A percentile compares a stretch with the other conserved stretches of the same genome.
These are phyloP conservation scores for Oreocharis arfaki DNA, from an alignment of 2,113 vertebrate genomes.

Conservation along the genomic window DNA sequence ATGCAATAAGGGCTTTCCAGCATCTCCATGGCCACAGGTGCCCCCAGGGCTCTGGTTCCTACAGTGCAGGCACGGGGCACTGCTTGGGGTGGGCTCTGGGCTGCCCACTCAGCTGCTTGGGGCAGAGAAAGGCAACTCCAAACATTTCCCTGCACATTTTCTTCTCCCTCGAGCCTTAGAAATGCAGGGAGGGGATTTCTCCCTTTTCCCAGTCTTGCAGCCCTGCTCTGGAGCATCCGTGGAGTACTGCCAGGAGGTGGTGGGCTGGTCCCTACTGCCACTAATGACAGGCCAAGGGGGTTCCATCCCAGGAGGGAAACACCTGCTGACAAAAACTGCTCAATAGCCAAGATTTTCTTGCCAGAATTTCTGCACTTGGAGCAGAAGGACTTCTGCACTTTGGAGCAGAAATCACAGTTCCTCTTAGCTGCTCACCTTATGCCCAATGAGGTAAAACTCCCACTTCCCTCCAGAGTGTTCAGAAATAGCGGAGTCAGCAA, in stretches of 20 bases:
- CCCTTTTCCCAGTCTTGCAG: not conserved
- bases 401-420: not conserved
- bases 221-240: fast-evolving
- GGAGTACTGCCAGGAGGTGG: not conserved
- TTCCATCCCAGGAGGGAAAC: not conserved
- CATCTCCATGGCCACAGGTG: not conserved
- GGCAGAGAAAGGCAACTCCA: not conserved
- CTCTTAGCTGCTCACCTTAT: not conserved
- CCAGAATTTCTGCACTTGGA: not conserved
- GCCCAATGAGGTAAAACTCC: not conserved
- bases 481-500: not conserved
- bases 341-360: not conserved
- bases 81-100: not conserved
- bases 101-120: not conserved
- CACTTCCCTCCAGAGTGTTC: not conserved
- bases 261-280: not conserved
- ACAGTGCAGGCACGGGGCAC: fast-evolving
- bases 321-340: not conserved
- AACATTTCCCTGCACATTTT: not conserved
- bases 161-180: not conserved
- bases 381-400: too few relatives aligned
- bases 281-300: not conserved
- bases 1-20: not conserved
- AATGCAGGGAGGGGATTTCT: not conserved
- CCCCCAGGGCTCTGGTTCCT: fast-evolving